Conservation (phyloP, 2,113 vertebrate species). For the Odocoileus virginianus region DNA sequence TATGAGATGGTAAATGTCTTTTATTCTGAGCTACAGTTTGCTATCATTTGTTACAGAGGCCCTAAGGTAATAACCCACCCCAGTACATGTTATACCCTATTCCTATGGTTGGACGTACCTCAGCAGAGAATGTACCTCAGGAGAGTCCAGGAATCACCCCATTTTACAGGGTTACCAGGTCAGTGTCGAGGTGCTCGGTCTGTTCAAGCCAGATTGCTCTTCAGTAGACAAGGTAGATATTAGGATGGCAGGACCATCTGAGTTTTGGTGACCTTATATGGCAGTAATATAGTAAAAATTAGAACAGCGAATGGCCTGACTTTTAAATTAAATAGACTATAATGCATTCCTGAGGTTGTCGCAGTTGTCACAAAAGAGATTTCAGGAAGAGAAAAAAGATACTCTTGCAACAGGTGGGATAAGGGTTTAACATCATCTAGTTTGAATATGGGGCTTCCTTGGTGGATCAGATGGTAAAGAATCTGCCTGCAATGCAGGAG, state of each 20-base stretch:
- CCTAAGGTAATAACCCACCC: not conserved
- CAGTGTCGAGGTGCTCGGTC: not conserved
- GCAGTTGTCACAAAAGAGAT: not conserved
- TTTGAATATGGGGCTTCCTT: not conserved
- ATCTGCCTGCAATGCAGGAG: not conserved
- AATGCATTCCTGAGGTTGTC: not conserved
- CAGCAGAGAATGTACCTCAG: not conserved
- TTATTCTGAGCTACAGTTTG: not conserved
- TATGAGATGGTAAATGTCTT: not conserved
- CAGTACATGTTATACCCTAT: not conserved
- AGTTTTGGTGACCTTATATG: not conserved
- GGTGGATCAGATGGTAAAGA: not conserved
- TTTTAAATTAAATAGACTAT: not conserved
- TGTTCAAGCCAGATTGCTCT: not conserved
- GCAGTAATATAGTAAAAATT: not conserved
- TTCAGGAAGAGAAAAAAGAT: not conserved
- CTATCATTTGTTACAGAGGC: not conserved
- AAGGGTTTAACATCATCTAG: not conserved
- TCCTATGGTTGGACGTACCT: not conserved
- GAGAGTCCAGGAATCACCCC: not conserved
- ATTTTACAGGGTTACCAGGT: not conserved
- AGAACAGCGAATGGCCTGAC: not conserved
- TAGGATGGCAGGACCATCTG: not conserved
- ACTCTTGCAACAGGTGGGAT: not conserved
- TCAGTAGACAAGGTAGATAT: not conserved